Base-by-base conservation (phyloP, 35 echinoderm and acorn worm genomes). In the Apostichopus californicus region DNA sequence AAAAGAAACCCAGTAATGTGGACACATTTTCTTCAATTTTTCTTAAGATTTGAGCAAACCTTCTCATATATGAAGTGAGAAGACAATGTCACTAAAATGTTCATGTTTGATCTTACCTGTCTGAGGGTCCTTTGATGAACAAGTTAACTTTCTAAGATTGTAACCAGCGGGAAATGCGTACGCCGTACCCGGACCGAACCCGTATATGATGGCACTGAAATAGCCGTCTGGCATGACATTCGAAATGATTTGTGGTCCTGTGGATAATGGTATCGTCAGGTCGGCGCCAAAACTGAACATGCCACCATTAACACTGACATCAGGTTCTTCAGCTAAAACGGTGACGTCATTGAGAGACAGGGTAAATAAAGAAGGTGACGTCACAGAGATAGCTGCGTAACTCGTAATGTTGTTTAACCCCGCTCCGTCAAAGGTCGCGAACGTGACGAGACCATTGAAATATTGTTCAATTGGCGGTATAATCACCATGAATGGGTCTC, bases 401-500 rank as follows among this genome's bases (percentile, higher is more conserved):
- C 90, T 94, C 28, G 18, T 59, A 12, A 98, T 78, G 14, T 53
- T 92, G 61, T 92, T 73, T 24, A 15, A 34, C 6, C 78, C 77
- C 15, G 94, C 77, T 28, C 89, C 77, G 68, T 95, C 81, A 17
- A 98, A 95, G 6, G 94, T 93, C 57, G 94, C 94, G 90, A 98
- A 98, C 13, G 96, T 98, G 5, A 94, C 92, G 25, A 70, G 93
- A 26, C 93, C 96, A 83, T 88, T 92, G 18, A 98, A 86, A 60
- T 95, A 98, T 70, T 98, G 96, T 86, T 98, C 96, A 94, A 93
- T 89, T 92, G 96, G 54, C 95, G 89, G 81, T 54, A 84, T 84
- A 58, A 84, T 84, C 9, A 57, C 56, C 96, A 98, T 98, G 26
- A 93, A 94, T 3, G 96, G 96, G 78, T 98, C 96, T 72, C 96